Evolutionary conservation across 2,113 vertebrate genomes (phyloP).

Genomic region (Corythornis vintsioides): DNA sequence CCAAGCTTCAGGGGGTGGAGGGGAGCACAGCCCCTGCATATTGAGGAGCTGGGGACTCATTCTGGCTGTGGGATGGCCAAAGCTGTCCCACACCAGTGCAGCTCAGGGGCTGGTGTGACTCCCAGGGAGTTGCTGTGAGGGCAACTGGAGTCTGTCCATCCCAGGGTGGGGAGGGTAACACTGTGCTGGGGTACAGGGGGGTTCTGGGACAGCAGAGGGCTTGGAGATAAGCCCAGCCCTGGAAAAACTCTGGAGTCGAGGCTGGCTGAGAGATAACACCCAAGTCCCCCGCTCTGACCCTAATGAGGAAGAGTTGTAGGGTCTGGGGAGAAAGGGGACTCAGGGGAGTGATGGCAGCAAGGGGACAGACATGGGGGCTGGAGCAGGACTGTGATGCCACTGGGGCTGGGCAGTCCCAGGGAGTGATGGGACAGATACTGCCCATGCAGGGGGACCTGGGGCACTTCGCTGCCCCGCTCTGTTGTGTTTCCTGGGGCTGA

Average conservation of each 20-base stretch:
- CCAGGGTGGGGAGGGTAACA: not conserved
- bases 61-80: not conserved
- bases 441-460: rapidly evolving
- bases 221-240: not conserved
- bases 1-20: too few relatives aligned
- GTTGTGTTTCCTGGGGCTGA: rapidly evolving
- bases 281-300: not conserved
- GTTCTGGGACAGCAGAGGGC: not conserved
- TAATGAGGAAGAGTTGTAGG: rapidly evolving
- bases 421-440: too few relatives aligned
- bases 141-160: not conserved
- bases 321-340: too few relatives aligned
- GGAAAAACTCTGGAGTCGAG: not conserved
- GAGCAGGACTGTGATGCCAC: not conserved
- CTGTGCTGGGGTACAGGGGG: not conserved
- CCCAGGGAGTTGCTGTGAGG: not conserved
- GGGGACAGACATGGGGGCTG: not conserved
- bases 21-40: too few relatives aligned
- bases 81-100: not conserved
- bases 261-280: not conserved
- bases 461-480: rapidly evolving
- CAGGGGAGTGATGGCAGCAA: rapidly evolving
- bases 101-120: not conserved
- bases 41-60: not conserved
- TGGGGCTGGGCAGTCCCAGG: not conserved